These are phyloP conservation scores for Drosophila bocki DNA, from an alignment of 1,140 invertebrate genomes.

Conservation along the genomic window DNA sequence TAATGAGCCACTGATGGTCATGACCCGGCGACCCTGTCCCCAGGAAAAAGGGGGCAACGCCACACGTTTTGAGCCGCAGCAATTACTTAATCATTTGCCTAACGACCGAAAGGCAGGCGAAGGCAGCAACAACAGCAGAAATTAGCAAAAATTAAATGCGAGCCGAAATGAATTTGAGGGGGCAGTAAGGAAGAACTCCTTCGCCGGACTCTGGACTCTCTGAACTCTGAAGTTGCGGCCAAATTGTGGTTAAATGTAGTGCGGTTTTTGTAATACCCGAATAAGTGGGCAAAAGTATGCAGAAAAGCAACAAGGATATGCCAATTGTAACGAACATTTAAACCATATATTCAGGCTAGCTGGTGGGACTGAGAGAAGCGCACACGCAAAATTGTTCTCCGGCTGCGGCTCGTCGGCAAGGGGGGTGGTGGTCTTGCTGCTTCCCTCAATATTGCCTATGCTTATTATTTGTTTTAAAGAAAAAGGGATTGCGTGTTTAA, in stretches of 20 bases:
- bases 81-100: constrained; percentile 56
- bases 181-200: neutral
- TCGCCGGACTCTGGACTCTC: neutral
- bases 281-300: constrained; percentile 4
- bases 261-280: constrained; percentile 23
- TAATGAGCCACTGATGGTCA: constrained; percentile 62
- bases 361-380: too few species aligned
- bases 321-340: too few species aligned
- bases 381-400: too few species aligned
- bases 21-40: constrained; percentile 37
- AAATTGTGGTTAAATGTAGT: constrained; percentile 20
- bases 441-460: too few species aligned
- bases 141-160: constrained; percentile 53
- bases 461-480: too few species aligned
- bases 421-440: too few species aligned
- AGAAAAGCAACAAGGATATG: constrained; percentile 1
- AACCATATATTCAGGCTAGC: too few species aligned
- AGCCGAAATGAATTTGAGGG: constrained; percentile 26
- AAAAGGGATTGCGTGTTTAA: too few species aligned
- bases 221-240: constrained; percentile 6
- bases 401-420: too few species aligned
- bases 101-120: constrained; percentile 47
- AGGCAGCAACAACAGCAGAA: constrained; percentile 37
- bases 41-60: neutral
- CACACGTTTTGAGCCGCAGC: constrained; percentile 24